A percentile compares a stretch with the other conserved stretches of the same genome.
Evolutionary conservation across 1,140 invertebrate species (phyloP).

Genomic region (Halictus rubicundus): DNA sequence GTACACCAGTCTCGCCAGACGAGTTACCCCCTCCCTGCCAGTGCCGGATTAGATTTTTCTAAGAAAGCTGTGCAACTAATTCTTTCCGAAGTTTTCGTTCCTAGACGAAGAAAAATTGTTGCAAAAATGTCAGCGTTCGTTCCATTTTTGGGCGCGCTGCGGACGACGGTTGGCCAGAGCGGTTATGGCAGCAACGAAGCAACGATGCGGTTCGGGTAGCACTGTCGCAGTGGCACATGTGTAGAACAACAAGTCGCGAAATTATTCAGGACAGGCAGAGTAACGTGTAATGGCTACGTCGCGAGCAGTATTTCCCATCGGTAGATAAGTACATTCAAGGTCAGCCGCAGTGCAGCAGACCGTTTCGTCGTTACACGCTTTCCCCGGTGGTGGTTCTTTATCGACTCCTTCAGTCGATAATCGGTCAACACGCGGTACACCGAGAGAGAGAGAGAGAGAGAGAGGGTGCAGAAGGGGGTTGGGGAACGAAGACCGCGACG

Average conservation of each 20-base stretch:
- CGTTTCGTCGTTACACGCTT: conserved; percentile 45
- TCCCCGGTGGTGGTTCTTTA: conserved; percentile 34
- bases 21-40: too few relatives aligned
- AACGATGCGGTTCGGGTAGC: neutral
- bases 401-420: conserved; percentile 37
- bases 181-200: neutral
- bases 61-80: too few relatives aligned
- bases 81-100: too few relatives aligned
- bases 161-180: neutral
- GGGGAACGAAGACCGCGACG: too few relatives aligned
- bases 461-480: neutral
- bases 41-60: too few relatives aligned
- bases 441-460: neutral
- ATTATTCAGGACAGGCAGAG: conserved; percentile 61
- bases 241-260: conserved; percentile 51
- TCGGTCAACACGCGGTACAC: conserved; percentile 7
- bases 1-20: too few relatives aligned
- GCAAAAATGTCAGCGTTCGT: too few relatives aligned
- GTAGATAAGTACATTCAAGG: conserved; percentile 62
- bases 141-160: too few relatives aligned
- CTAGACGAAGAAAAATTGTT: too few relatives aligned
- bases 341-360: conserved; percentile 52
- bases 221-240: neutral
- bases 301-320: conserved; percentile 60
- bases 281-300: conserved; percentile 54